Conservation (phyloP, 2,797 vertebrate genomes). For the Siniperca undulata region DNA sequence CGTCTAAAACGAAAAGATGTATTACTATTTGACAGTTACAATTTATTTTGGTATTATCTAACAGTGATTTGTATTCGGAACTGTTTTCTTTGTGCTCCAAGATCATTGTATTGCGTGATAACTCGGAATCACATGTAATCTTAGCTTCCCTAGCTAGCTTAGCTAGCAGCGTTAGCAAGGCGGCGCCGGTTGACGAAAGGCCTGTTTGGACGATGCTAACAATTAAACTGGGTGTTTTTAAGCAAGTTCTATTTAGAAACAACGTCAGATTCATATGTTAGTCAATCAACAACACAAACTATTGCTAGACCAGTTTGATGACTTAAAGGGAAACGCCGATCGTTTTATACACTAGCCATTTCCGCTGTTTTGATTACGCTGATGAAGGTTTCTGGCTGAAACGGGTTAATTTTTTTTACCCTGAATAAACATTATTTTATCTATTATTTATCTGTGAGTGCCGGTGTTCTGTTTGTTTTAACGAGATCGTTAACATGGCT, state of each 20-base stretch:
- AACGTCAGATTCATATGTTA: rapidly evolving
- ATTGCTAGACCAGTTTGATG: too few relatives aligned
- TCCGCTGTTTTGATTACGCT: too few relatives aligned
- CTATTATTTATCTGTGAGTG: too few relatives aligned
- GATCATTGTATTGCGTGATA: rapidly evolving
- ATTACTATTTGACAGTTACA: rapidly evolving
- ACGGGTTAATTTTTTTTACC: too few relatives aligned
- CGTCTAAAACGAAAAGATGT: rapidly evolving
- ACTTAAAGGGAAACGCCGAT: background rate
- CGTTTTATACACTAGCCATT: too few relatives aligned
- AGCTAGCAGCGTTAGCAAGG: conserved; percentile 59
- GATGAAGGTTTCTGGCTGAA: too few relatives aligned
- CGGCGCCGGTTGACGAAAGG: conserved; percentile 56
- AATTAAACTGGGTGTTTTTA: background rate
- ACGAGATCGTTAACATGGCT: too few relatives aligned
- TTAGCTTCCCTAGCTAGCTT: conserved; percentile 22
- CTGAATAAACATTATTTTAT: too few relatives aligned
- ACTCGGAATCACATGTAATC: background rate
- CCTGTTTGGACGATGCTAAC: conserved; percentile 6
- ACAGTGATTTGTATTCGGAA: rapidly evolving
- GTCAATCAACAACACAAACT: too few relatives aligned
- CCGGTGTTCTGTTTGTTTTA: too few relatives aligned
- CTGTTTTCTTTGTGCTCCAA: rapidly evolving
- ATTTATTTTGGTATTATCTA: rapidly evolving
- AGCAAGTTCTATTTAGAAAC: background rate